Evolutionary conservation across 2,797 vertebrate species (phyloP), one percentile per base, ranked within the genome.

Genomic region (Smutsia gigantea): DNA sequence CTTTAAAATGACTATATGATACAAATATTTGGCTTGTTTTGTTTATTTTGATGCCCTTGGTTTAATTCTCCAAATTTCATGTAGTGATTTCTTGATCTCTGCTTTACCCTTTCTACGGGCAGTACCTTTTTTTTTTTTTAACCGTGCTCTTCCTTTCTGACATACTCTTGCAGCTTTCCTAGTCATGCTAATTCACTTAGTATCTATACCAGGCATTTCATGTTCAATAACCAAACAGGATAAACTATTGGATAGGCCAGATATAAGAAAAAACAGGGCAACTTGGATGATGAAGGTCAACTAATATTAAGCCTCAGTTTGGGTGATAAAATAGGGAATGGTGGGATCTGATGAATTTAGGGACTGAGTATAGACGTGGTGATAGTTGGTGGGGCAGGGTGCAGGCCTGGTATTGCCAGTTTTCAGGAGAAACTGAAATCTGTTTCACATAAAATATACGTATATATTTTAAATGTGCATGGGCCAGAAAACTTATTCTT

Each of bases 401-500:
- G 6, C 7, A 49, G n/a, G 18, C 13, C 23, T 46, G 3, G 1
- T 42, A 15, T 78, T 91, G 31, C 29, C 61, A 77, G 18, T 51
- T 87, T 86, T 57, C 17, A 71, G 83, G 42, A 87, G 64, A 89
- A 92, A 83, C 10, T 53, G 4, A 94, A 78, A 49, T 55, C 11
- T 79, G 3, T 86, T 91, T 66, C 39, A 66, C 11, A 4, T 77
- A 29, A 89, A 86, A 53, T 74, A 68, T 23, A 21, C n/a, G 66
- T 27, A 34, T 15, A 31, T 77, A 19, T 91, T 68, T 34, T 46
- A 46, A 71, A 69, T 66, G 3, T 55, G 5, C 4, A 13, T 18
- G 13, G 51, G 34, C 37, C 85, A 69, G 53, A 90, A 84, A 90
- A 93, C 13, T 68, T 90, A 84, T 39, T 92, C 51, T 92, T 92